A percentile compares a stretch with the other conserved stretches of the same genome.
These are phyloP conservation scores for Volucella bombylans DNA, from an alignment of 2,888 invertebrate genomes.

Conservation along the genomic window DNA sequence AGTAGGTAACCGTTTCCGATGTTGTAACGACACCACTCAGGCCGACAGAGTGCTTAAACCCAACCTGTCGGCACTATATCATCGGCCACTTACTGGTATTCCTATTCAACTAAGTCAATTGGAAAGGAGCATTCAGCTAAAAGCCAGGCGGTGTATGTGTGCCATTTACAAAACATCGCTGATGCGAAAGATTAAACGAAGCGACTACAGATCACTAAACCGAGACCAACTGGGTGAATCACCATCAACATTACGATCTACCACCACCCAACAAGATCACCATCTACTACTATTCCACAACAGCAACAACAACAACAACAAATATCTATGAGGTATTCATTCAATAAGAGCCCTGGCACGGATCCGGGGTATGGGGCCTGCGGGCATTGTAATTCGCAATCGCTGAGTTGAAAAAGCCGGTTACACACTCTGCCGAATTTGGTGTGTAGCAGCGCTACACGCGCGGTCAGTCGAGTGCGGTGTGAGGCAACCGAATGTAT, in stretches of 20 bases:
- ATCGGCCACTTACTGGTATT: not conserved
- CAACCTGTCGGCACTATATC: slow-evolving; percentile 31
- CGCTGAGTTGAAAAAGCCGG: slow-evolving; percentile 71
- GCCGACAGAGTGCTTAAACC: slow-evolving; percentile 3
- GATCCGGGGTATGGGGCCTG: not conserved
- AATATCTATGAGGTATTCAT: slow-evolving; percentile 38
- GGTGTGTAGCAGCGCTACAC: slow-evolving; percentile 77
- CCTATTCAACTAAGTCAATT: slow-evolving; percentile 32
- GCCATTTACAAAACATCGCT: slow-evolving; percentile 71
- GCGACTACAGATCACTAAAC: slow-evolving; percentile 57
- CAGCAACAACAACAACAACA: too few species aligned
- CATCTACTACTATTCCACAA: slow-evolving; percentile 50
- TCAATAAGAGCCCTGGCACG: not conserved
- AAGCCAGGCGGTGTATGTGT: slow-evolving; percentile 30
- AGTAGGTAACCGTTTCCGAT: slow-evolving; percentile 10
- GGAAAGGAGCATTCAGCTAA: slow-evolving; percentile 9
- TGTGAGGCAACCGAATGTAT: slow-evolving; percentile 83
- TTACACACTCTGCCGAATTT: slow-evolving; percentile 74
- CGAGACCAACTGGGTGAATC: slow-evolving; percentile 70
- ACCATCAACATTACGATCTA: slow-evolving; percentile 50
- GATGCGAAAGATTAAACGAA: slow-evolving; percentile 71
- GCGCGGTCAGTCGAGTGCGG: slow-evolving; percentile 83
- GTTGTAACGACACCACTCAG: slow-evolving; percentile 17
- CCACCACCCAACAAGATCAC: slow-evolving; percentile 58
- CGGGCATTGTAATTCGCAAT: slow-evolving; percentile 61